These are phyloP conservation scores for Brenthis hecate DNA, from an alignment of 2,888 invertebrate species.

Conservation along the genomic window DNA sequence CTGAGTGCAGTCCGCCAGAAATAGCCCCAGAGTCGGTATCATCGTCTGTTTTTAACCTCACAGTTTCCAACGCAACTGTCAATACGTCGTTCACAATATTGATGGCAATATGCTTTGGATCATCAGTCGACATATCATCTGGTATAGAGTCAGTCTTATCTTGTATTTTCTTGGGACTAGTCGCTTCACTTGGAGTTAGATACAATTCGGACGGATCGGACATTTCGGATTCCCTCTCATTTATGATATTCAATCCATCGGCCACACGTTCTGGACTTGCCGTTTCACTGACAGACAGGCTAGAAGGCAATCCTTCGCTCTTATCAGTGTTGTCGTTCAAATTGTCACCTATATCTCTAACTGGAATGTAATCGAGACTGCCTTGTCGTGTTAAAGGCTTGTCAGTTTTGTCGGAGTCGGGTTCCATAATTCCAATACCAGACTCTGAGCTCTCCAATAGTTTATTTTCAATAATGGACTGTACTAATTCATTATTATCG, in stretches of 20 bases:
- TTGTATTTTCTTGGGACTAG: conserved; percentile 73
- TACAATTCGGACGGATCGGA: conserved; percentile 87
- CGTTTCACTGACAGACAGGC: conserved; percentile 74
- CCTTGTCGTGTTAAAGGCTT: conserved; percentile 69
- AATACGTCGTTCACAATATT: conserved; percentile 77
- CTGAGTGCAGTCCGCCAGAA: conserved; percentile 71
- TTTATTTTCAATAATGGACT: conserved; percentile 63
- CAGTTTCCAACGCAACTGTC: conserved; percentile 72
- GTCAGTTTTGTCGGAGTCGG: conserved; percentile 60
- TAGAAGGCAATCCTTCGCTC: conserved; percentile 77
- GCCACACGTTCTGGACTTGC: conserved; percentile 74
- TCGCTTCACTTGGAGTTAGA: conserved; percentile 85
- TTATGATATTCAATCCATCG: conserved; percentile 59
- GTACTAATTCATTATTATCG: conserved; percentile 57
- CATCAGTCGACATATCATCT: conserved; percentile 58
- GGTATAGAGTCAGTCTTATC: conserved; percentile 69
- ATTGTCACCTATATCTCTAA: conserved; percentile 73
- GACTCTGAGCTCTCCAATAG: conserved; percentile 69
- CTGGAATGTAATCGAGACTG: conserved; percentile 77
- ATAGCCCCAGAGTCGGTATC: conserved; percentile 77
- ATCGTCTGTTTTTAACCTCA: conserved; percentile 70
- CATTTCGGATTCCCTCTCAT: conserved; percentile 83
- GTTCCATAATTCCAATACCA: conserved; percentile 61
- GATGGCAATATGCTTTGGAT: conserved; percentile 71
- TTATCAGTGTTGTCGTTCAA: conserved; percentile 75